These are phyloP conservation scores for Drosophila leonis DNA, from an alignment of 2,888 invertebrate genomes.

Conservation along the genomic window DNA sequence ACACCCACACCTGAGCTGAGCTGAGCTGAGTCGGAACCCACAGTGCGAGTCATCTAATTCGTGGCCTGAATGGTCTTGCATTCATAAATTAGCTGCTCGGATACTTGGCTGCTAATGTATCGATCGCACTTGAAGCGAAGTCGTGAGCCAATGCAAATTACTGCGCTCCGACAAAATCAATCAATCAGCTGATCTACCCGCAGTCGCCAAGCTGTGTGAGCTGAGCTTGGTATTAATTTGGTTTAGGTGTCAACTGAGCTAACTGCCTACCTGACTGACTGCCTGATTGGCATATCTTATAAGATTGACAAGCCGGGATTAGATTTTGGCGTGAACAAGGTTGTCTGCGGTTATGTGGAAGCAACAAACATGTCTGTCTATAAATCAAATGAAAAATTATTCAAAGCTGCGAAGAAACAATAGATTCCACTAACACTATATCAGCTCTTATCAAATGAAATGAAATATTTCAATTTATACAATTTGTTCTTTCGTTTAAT, in stretches of 20 bases:
- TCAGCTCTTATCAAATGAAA: conserved; percentile 1
- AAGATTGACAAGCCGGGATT: conserved; percentile 67
- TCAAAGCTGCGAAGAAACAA: neutral
- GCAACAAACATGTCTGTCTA: conserved; percentile 22
- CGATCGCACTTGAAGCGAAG: conserved; percentile 55
- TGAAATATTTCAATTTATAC: conserved; percentile 1
- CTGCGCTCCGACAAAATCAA: conserved; percentile 48
- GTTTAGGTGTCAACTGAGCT: conserved; percentile 59
- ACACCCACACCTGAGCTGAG: conserved; percentile 55
- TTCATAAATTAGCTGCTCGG: conserved; percentile 72
- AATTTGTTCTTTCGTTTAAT: conserved; percentile 23
- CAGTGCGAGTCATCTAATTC: conserved; percentile 70
- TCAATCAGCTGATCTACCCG: conserved; percentile 60
- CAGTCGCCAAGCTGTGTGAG: conserved; percentile 15
- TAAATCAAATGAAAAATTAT: conserved; percentile 24
- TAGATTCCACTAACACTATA: neutral
- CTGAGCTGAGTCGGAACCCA: conserved; percentile 20
- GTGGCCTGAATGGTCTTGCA: conserved; percentile 74
- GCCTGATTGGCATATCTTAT: conserved; percentile 60
- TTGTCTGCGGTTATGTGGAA: conserved; percentile 47
- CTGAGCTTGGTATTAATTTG: conserved; percentile 57
- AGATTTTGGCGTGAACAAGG: conserved; percentile 58
- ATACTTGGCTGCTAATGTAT: conserved; percentile 54
- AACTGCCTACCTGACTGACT: conserved; percentile 28
- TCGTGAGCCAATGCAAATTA: conserved; percentile 76